Evolutionary conservation across 2,113 vertebrate genomes (phyloP), one percentile per base, ranked within the genome.

Genomic region (Synodontis membranacea): DNA sequence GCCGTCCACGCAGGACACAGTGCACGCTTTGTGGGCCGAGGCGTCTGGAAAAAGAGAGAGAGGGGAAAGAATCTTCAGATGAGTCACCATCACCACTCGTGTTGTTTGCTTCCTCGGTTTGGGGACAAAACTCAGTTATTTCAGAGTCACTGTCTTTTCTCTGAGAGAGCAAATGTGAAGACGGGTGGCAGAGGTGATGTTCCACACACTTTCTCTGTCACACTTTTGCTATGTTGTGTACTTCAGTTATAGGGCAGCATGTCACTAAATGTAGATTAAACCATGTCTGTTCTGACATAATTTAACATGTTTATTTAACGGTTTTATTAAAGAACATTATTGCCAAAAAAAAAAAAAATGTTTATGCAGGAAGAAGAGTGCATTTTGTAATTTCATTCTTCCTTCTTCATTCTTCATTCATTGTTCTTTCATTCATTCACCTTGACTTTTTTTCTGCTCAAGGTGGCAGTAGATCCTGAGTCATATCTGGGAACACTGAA

Each of bases 51-150:
- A 50, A 88, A 92, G 91, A 90, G 90, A 93, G 93, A 92, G 92
- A 93, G 90, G 92, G 93, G 93, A 93, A 94, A 94, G 94, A 94
- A 94, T 94, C 94, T 94, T 92, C 88, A 89, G 93, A 93, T 94
- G 94, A 95, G 92, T 95, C 94, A 96, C 93, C 91, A 88, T 78
- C 64, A 88, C 92, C 80, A 83, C 80, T 83, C 31, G 68, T 83
- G 86, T 83, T 93, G 82, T 87, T 87, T 83, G 54, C 86, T 80
- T 72, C 84, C 48, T 85, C 70, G 89, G 84, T 91, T 88, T 84
- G 89, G 88, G 87, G 64, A 87, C 91, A 91, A 92, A 94, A 93
- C 87, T 92, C 66, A 39, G 83, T 93, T 91, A 89, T 91, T 90
- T 87, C 70, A 72, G 25, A 82, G 58, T 82, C 44, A 82, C 80